Evolutionary conservation across 2,888 invertebrate genomes (phyloP), one percentile per base, ranked within the genome.

Genomic region (Latrodectus elegans): DNA sequence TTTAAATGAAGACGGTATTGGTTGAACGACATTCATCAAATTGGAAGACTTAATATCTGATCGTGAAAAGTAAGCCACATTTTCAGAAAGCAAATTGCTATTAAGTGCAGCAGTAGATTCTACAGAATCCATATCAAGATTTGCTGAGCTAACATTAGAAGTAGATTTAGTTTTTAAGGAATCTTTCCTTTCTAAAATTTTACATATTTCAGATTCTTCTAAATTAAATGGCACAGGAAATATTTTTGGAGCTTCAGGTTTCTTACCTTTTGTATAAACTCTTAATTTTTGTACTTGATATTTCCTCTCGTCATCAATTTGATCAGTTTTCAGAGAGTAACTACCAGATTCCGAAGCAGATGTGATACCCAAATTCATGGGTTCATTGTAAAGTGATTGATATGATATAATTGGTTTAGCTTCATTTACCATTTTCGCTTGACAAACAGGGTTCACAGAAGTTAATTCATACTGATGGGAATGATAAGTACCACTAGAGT

Each of bases 221-320:
- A 88, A 22, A 53, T 79, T 80, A 51, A 84, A 88, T 70, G 88
- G 88, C 68, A 84, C 75, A 51, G 88, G 79, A 70, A 73, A 82
- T 15, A 88, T 81, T 77, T 77, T 83, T 12, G 83, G 81, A 0
- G 79, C 79, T 64, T 84, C 82, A 17, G 89, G 84, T 52, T 86
- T 79, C 53, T 89, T 89, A 4, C 89, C 89, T 82, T 89, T 89
- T 12, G 89, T 89, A 26, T 89, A 89, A 52, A 89, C 86, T 14
- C 89, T 71, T 11, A 89, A 53, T 52, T 89, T 89, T 26, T 85
- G 80, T 26, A 89, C 75, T 26, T 88, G 84, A 55, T 81, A 80
- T 51, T 70, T 71, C 38, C 74, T 82, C 26, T 71, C 81, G 8
- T 49, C 22, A 49, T 75, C 51, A 67, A 22, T 67, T 17, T 65